Percentiles rank a stretch among this genome's conserved stretches.
Conservation (phyloP, 2,888 invertebrate genomes). For the Eristalinus sepulchralis region DNA sequence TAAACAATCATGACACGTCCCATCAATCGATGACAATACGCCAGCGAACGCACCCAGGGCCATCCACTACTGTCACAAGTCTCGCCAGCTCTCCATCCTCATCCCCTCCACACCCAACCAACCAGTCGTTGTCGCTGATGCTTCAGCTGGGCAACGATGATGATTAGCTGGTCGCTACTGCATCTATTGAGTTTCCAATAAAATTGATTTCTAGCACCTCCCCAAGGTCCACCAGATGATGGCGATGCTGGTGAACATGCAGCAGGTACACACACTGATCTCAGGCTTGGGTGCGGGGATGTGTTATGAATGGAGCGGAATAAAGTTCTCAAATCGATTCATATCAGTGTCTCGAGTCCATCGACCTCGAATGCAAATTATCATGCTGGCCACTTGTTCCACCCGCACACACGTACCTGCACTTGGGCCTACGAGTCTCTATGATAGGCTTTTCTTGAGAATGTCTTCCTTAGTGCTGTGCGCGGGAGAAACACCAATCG, state of each 20-base stretch:
- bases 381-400: constrained; percentile 32
- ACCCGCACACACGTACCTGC: constrained; percentile 5
- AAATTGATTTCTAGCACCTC: constrained; percentile 56
- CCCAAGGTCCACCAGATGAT: too few species aligned
- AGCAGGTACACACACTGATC: constrained; percentile 49
- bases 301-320: constrained; percentile 42
- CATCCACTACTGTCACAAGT: constrained; percentile 41
- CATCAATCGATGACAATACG: constrained; percentile 34
- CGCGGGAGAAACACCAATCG: constrained; percentile 13
- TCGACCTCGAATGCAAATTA: constrained; percentile 50
- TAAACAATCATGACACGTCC: constrained; percentile 42
- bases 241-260: constrained; percentile 6
- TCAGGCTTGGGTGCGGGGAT: background rate
- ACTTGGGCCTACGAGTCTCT: constrained; percentile 3
- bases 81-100: too few species aligned
- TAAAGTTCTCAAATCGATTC: constrained; percentile 24
- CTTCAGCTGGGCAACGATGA: constrained; percentile 21
- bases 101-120: background rate
- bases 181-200: constrained; percentile 55
- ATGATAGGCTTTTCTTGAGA: constrained; percentile 6
- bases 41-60: constrained; percentile 27
- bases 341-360: constrained; percentile 16
- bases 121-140: too few species aligned
- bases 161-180: constrained; percentile 19
- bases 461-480: background rate